phyloP scores from a whole-genome alignment of 30 jellyfish, hydroid and myxozoan genomes.

The Aurelia sp. region DNA sequence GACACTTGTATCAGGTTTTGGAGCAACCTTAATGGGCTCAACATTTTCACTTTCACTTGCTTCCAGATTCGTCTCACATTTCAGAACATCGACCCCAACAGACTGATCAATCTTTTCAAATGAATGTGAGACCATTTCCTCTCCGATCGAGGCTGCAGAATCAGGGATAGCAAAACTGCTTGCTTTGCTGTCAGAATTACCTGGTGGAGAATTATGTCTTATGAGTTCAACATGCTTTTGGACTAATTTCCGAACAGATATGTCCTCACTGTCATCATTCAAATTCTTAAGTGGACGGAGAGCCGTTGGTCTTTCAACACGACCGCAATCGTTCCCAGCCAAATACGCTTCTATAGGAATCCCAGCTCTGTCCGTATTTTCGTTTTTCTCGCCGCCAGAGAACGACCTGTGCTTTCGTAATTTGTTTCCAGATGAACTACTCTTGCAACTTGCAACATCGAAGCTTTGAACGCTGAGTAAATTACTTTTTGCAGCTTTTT shows the following conservation, averaged over 20 bases:
- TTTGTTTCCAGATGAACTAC: not conserved
- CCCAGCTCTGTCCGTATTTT: too few species aligned
- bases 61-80: not conserved
- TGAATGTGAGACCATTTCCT: not conserved
- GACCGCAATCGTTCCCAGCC: too few species aligned
- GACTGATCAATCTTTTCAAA: not conserved
- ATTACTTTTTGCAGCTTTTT: not conserved
- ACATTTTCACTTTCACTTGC: too few species aligned
- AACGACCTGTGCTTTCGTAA: not conserved
- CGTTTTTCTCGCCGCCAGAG: not conserved
- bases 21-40: too few species aligned
- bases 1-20: not conserved
- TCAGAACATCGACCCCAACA: not conserved
- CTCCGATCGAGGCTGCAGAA: not conserved
- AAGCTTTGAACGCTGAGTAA: too few species aligned
- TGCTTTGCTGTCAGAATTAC: not conserved
- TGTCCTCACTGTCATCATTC: constrained; percentile 24
- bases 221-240: constrained; percentile 45
- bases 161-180: not conserved
- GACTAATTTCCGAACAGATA: constrained; percentile 67
- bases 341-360: too few species aligned
- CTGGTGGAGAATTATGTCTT: constrained; percentile 42
- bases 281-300: too few species aligned
- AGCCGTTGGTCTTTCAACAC: too few species aligned
- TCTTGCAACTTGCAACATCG: too few species aligned